Conservation (phyloP, 2,888 invertebrate genomes). For the Danaus chrysippus region DNA sequence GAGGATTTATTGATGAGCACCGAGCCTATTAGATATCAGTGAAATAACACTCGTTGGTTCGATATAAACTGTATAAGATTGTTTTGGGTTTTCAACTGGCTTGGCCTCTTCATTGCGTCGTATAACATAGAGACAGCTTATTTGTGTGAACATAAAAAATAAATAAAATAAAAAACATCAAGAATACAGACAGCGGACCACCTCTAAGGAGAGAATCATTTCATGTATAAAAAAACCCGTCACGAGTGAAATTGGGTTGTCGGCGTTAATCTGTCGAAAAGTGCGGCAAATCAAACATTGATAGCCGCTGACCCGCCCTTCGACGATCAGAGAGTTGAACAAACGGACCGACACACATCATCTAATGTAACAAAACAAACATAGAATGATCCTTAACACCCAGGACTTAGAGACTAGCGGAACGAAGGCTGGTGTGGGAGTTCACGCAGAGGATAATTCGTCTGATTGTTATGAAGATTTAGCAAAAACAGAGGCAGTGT, state of each 20-base stretch:
- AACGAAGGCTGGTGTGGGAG: slow-evolving; percentile 2
- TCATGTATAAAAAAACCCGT: slow-evolving; percentile 23
- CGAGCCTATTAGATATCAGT: not conserved
- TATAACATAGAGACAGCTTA: too few species aligned
- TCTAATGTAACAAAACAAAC: slow-evolving; percentile 6
- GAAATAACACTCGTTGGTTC: not conserved
- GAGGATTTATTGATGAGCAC: not conserved
- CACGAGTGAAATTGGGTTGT: slow-evolving; percentile 25
- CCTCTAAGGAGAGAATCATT: not conserved
- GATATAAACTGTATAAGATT: too few species aligned
- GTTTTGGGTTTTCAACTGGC: not conserved
- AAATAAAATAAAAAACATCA: not conserved
- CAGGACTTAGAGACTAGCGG: slow-evolving; percentile 3
- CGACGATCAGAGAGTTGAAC: slow-evolving; percentile 18
- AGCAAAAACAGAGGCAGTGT: slow-evolving; percentile 29
- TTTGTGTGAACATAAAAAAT: too few species aligned
- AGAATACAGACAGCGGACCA: not conserved
- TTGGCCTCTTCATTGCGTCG: not conserved
- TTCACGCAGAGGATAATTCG: not conserved
- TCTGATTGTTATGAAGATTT: slow-evolving; percentile 10
- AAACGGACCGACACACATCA: slow-evolving; percentile 22
- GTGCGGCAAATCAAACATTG: slow-evolving; percentile 34
- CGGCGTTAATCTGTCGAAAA: slow-evolving; percentile 36
- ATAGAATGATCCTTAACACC: slow-evolving; percentile 8
- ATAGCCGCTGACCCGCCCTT: slow-evolving; percentile 26